Conservation (phyloP, 2,113 vertebrate species). For the Thermophis baileyi region DNA sequence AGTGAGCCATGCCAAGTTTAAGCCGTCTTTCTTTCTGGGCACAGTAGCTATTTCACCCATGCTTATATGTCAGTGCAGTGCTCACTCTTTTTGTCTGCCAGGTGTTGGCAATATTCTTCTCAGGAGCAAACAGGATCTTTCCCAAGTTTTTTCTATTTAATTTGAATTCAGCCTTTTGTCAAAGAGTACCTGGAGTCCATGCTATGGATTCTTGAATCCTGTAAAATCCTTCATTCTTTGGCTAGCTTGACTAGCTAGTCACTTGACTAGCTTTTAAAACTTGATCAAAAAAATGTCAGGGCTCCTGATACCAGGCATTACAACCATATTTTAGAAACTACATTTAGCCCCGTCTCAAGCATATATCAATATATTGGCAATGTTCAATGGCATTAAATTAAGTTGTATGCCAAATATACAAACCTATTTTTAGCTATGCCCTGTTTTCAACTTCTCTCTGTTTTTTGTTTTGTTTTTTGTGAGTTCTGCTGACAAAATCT, state of each 20-base stretch:
- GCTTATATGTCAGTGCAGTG: neutral
- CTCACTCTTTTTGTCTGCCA: neutral
- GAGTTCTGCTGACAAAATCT: conserved; percentile 3
- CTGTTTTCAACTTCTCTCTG: neutral
- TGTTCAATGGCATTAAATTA: neutral
- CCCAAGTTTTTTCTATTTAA: neutral
- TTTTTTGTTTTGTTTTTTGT: neutral
- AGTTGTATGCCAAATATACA: neutral
- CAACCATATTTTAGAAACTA: neutral
- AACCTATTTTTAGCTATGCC: neutral
- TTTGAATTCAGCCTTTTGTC: neutral
- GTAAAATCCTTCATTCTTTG: neutral
- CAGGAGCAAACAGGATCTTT: neutral
- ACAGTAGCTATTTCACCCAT: neutral
- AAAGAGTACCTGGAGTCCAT: neutral
- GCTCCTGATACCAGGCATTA: neutral
- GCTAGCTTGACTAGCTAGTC: neutral
- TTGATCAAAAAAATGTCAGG: neutral
- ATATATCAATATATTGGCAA: neutral
- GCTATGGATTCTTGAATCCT: neutral
- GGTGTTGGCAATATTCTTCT: neutral
- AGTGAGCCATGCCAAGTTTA: neutral
- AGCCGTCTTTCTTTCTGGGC: neutral
- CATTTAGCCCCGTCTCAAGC: neutral
- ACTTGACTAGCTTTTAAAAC: neutral